Conservation (phyloP, 2,797 vertebrate species). For the Crenuchus spilurus region DNA sequence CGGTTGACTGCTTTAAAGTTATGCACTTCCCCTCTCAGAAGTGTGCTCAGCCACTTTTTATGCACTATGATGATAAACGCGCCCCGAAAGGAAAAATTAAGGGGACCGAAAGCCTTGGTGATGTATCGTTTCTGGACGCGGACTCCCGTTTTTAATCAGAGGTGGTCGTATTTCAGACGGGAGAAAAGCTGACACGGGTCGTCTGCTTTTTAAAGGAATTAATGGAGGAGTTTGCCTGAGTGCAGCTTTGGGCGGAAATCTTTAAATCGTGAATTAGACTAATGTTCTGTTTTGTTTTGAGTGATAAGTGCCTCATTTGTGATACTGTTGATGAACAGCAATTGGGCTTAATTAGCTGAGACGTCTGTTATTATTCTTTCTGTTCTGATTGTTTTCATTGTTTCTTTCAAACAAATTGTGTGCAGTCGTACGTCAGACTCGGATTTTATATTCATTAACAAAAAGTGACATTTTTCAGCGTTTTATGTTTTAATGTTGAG, state of each 20-base stretch:
- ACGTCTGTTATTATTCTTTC: neutral
- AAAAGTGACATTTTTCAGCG: too few species aligned
- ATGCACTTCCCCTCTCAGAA: slow-evolving; percentile 62
- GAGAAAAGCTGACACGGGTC: slow-evolving; percentile 66
- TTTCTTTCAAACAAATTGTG: neutral
- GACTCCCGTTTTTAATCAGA: slow-evolving; percentile 69
- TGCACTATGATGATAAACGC: slow-evolving; percentile 67
- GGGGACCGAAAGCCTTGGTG: slow-evolving; percentile 54
- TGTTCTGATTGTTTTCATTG: neutral
- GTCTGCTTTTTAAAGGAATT: slow-evolving; percentile 68
- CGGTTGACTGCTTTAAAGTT: slow-evolving; percentile 39
- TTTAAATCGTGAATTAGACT: slow-evolving; percentile 64
- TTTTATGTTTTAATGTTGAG: too few species aligned
- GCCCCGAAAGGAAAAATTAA: slow-evolving; percentile 57
- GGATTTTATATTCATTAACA: too few species aligned
- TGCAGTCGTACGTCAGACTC: too few species aligned
- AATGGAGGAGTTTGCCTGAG: slow-evolving; percentile 60
- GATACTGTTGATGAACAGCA: neutral
- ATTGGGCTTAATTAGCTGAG: neutral
- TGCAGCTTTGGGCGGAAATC: slow-evolving; percentile 59
- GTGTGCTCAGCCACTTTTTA: slow-evolving; percentile 66
- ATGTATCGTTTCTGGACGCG: slow-evolving; percentile 64
- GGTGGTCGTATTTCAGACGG: slow-evolving; percentile 66
- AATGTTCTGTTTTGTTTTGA: slow-evolving; percentile 21
- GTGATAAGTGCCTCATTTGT: slow-evolving; percentile 47